phyloP scores from a whole-genome alignment of 2,888 invertebrate genomes.

The Hydrotaea cyrtoneurina region DNA sequence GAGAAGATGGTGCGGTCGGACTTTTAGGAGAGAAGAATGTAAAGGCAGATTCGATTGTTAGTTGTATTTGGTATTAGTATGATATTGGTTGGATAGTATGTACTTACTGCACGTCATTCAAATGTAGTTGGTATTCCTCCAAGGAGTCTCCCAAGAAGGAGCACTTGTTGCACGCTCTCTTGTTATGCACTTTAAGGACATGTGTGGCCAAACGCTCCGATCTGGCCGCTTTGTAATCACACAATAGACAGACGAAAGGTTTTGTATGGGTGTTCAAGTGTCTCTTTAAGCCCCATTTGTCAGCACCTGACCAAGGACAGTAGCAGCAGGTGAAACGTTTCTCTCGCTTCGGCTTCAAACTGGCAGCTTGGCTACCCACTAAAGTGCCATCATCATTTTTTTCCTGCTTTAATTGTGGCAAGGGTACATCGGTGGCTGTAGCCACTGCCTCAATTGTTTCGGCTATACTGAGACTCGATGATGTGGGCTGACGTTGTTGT shows the following conservation, averaged over 20 bases:
- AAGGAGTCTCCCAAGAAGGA: constrained; percentile 92
- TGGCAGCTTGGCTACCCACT: constrained; percentile 69
- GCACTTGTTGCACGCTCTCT: constrained; percentile 93
- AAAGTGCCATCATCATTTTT: constrained; percentile 77
- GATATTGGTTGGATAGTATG: background rate
- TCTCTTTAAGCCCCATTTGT: constrained; percentile 96
- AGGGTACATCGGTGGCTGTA: constrained; percentile 78
- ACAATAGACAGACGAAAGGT: constrained; percentile 93
- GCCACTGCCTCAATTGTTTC: constrained; percentile 81
- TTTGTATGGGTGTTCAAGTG: constrained; percentile 96
- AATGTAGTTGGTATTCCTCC: constrained; percentile 89
- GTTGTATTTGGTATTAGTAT: background rate
- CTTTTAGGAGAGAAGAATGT: constrained; percentile 46
- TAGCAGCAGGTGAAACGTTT: constrained; percentile 92
- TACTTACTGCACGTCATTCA: constrained; percentile 89
- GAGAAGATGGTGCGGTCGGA: constrained; percentile 63
- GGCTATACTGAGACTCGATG: constrained; percentile 79
- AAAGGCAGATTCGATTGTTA: constrained; percentile 20
- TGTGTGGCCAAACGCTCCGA: constrained; percentile 94
- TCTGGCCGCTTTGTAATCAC: constrained; percentile 96
- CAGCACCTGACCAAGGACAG: constrained; percentile 95
- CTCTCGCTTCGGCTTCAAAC: constrained; percentile 82
- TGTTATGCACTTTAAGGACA: constrained; percentile 95
- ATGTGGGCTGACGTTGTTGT: constrained; percentile 79
- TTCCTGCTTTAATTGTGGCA: constrained; percentile 79